phyloP scores from a whole-genome alignment of 1,140 invertebrate species.

The Panulirus ornatus region DNA sequence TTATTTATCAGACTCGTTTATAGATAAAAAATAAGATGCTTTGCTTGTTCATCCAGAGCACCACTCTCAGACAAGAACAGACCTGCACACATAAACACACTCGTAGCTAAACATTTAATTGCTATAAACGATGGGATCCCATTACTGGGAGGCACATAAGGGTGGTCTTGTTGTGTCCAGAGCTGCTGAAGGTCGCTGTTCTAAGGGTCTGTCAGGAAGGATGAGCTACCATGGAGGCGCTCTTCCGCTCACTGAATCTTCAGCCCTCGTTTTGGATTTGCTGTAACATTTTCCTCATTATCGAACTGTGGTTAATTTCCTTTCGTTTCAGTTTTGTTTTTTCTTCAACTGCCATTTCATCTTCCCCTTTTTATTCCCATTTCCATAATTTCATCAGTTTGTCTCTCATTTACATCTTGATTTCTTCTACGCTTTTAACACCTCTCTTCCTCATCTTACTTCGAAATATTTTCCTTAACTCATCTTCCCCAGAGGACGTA shows the following conservation, averaged over 20 bases:
- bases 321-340: neutral
- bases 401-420: neutral
- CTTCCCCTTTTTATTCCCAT: neutral
- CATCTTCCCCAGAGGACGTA: too few relatives aligned
- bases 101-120: conserved; percentile 33
- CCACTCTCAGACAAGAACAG: neutral
- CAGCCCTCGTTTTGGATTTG: neutral
- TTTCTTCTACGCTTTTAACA: neutral
- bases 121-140: neutral
- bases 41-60: too few relatives aligned
- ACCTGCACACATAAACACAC: neutral
- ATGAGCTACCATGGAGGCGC: neutral
- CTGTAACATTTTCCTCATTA: neutral
- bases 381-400: neutral
- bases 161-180: neutral
- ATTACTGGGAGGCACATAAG: conserved; percentile 6
- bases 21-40: too few relatives aligned
- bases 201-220: neutral
- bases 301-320: too few relatives aligned
- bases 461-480: too few relatives aligned
- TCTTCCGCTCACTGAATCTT: conserved; percentile 12
- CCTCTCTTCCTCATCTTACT: neutral
- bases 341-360: neutral
- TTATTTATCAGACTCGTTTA: too few relatives aligned
- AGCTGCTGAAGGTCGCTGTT: too few relatives aligned